Conservation (phyloP, 2,797 vertebrate genomes). For the Phylloscopus collybita region DNA sequence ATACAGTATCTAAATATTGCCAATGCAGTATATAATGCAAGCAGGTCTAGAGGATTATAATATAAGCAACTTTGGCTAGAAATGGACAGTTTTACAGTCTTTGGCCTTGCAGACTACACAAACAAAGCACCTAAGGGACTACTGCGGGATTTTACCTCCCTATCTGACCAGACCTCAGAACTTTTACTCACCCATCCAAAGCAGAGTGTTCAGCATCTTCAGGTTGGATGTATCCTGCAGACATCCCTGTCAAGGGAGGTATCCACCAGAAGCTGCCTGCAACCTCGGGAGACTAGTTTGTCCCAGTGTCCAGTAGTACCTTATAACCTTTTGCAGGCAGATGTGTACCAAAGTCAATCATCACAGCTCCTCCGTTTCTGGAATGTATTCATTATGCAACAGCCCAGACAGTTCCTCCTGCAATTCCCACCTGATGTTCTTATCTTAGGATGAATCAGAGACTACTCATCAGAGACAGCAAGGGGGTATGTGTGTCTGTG, state of each 20-base stretch:
- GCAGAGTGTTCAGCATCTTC: background rate
- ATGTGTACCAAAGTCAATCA: too few relatives aligned
- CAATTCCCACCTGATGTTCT: background rate
- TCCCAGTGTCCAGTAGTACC: background rate
- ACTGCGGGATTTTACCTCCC: background rate
- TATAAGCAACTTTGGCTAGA: background rate
- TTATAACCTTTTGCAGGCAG: background rate
- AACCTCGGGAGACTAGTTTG: background rate
- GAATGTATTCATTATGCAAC: background rate
- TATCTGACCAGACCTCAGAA: background rate
- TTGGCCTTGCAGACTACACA: background rate
- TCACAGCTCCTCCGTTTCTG: background rate
- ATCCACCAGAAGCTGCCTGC: background rate
- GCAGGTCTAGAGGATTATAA: background rate
- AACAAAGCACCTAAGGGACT: background rate
- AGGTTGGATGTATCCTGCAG: background rate
- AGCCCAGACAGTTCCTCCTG: background rate
- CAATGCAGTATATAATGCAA: background rate
- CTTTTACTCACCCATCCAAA: background rate
- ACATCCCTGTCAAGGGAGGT: background rate
- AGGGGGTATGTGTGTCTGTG: background rate
- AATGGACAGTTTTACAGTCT: background rate
- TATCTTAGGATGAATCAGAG: background rate
- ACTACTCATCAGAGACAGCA: background rate
- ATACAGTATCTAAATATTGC: background rate